A percentile compares a stretch with the other conserved stretches of the same genome.
These are phyloP conservation scores for Amphipyra berbera DNA, from an alignment of 2,888 invertebrate species.

Conservation along the genomic window DNA sequence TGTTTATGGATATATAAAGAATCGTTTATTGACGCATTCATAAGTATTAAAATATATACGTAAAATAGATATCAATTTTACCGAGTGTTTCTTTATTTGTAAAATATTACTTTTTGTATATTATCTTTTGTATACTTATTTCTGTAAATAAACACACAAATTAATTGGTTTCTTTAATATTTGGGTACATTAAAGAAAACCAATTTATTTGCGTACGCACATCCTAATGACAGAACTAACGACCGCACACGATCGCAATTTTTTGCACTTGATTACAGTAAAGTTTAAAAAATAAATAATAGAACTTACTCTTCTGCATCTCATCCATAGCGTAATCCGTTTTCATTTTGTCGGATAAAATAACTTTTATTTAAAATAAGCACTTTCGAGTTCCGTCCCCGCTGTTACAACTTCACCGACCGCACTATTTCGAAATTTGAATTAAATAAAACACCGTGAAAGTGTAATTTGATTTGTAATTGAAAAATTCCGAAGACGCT, in stretches of 20 bases:
- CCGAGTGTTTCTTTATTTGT: neutral
- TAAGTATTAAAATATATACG: neutral
- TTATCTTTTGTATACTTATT: neutral
- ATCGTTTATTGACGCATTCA: neutral
- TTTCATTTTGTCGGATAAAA: slow-evolving; percentile 79
- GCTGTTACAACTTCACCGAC: slow-evolving; percentile 70
- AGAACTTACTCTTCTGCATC: slow-evolving; percentile 87
- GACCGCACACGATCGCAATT: neutral
- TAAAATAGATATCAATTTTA: neutral
- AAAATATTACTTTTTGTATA: neutral
- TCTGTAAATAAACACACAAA: no score
- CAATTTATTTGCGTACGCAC: slow-evolving; percentile 27
- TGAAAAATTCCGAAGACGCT: slow-evolving; percentile 78
- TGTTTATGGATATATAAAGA: slow-evolving; percentile 1
- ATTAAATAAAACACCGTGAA: slow-evolving; percentile 72
- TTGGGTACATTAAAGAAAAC: neutral
- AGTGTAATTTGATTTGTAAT: slow-evolving; percentile 78
- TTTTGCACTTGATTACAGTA: neutral
- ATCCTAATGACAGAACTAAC: neutral
- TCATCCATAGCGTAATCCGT: slow-evolving; percentile 89
- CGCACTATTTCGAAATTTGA: slow-evolving; percentile 75
- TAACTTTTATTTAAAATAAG: slow-evolving; percentile 74
- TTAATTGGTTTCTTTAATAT: neutral
- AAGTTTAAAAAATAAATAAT: slow-evolving; percentile 10
- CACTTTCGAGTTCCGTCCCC: slow-evolving; percentile 67